Evolutionary conservation across 2,797 vertebrate genomes (phyloP).

Genomic region (Anas flavirostris): DNA sequence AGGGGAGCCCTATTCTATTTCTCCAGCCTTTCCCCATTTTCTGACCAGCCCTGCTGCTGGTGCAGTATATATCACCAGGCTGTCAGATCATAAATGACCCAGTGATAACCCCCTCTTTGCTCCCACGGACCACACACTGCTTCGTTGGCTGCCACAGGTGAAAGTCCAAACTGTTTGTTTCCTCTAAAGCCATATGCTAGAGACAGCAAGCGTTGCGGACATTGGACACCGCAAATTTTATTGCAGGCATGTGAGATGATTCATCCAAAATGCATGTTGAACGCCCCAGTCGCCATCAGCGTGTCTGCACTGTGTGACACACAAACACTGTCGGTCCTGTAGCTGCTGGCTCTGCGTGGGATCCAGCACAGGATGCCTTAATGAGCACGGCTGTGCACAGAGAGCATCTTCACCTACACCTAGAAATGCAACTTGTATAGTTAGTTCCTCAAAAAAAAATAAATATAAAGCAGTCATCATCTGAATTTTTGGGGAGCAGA

Average conservation of each 20-base stretch:
- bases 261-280: neutral
- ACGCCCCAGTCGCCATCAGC: fast-evolving
- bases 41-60: neutral
- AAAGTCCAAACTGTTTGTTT: neutral
- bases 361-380: fast-evolving
- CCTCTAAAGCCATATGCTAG: neutral
- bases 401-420: neutral
- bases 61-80: neutral
- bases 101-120: neutral
- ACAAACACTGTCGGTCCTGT: neutral
- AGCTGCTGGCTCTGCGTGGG: neutral
- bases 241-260: neutral
- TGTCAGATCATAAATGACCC: neutral
- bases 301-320: neutral
- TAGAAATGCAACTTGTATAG: neutral
- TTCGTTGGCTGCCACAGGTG: neutral
- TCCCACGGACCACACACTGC: neutral
- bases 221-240: neutral
- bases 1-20: neutral
- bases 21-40: neutral
- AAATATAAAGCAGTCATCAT: neutral
- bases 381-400: neutral
- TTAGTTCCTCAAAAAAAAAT: neutral
- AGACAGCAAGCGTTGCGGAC: neutral
- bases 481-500: fast-evolving